Evolutionary conservation across 2,888 invertebrate species (phyloP).

Genomic region (Drosophila paracracens): DNA sequence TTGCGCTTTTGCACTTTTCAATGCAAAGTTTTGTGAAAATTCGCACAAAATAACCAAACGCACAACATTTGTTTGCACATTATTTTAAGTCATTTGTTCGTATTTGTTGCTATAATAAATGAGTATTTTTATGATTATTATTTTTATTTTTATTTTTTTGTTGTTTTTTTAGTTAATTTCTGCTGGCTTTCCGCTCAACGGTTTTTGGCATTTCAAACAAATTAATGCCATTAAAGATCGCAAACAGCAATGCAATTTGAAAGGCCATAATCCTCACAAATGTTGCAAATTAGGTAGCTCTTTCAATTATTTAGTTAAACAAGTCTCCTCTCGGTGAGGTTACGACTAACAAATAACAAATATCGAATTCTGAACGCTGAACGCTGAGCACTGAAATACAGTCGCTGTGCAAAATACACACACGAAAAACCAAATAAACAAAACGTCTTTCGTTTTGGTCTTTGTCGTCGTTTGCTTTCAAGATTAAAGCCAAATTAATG

Average conservation of each 20-base stretch:
- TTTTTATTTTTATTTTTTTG: not conserved
- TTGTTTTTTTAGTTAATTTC: conserved; percentile 9
- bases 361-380: not conserved
- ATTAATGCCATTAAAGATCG: conserved; percentile 54
- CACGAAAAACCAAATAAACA: conserved; percentile 60
- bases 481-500: conserved; percentile 76
- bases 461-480: conserved; percentile 55
- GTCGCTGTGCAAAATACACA: conserved; percentile 8
- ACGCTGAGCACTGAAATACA: conserved; percentile 6
- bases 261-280: conserved; percentile 54
- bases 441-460: conserved; percentile 57
- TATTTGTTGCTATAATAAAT: not conserved
- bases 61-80: conserved; percentile 8
- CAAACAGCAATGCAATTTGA: conserved; percentile 60
- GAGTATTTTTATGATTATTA: not conserved
- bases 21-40: conserved; percentile 68
- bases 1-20: conserved; percentile 73
- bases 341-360: conserved; percentile 18
- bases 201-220: conserved; percentile 61
- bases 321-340: conserved; percentile 6
- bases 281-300: conserved; percentile 71
- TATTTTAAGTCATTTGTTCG: not conserved
- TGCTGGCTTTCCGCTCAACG: conserved; percentile 49
- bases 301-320: conserved; percentile 47
- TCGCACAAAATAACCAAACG: conserved; percentile 74